phyloP scores from a whole-genome alignment of 2,113 vertebrate genomes.

The Petrocephalus microphthalmus region DNA sequence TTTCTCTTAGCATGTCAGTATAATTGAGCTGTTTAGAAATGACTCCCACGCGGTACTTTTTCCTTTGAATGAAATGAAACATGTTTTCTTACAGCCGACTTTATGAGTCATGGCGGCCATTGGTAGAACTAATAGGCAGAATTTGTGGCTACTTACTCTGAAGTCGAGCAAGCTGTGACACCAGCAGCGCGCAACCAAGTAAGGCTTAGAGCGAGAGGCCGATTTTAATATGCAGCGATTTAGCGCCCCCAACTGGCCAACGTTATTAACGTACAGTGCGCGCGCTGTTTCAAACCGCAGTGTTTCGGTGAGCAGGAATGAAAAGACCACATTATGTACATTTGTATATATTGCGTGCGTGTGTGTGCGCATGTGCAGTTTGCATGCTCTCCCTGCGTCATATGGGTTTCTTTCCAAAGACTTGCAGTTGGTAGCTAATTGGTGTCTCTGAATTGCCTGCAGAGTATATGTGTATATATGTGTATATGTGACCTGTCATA shows the following conservation, averaged over 20 bases:
- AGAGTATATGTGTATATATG: not conserved
- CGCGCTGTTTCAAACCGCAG: not conserved
- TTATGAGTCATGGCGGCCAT: conserved; percentile 48
- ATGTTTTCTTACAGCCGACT: conserved; percentile 45
- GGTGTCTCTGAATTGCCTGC: no score
- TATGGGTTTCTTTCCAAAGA: no score
- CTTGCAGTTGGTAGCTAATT: no score
- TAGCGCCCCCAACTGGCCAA: not conserved
- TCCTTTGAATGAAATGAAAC: conserved; percentile 38
- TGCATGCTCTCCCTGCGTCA: not conserved
- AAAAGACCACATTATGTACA: not conserved
- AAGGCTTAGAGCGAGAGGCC: not conserved
- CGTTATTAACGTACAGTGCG: not conserved
- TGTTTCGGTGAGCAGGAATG: not conserved
- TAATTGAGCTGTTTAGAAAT: conserved; percentile 37
- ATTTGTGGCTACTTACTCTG: conserved; percentile 28
- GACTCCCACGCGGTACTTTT: conserved; percentile 31
- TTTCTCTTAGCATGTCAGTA: conserved; percentile 22
- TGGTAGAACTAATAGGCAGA: conserved; percentile 36
- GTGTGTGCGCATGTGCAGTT: not conserved
- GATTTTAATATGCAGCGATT: no score
- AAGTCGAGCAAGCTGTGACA: conserved; percentile 22
- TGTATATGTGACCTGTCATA: not conserved
- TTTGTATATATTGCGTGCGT: no score
- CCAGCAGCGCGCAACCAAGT: not conserved